Conservation (phyloP, 92 coral and sea anemone genomes). For the Porites divaricata region DNA sequence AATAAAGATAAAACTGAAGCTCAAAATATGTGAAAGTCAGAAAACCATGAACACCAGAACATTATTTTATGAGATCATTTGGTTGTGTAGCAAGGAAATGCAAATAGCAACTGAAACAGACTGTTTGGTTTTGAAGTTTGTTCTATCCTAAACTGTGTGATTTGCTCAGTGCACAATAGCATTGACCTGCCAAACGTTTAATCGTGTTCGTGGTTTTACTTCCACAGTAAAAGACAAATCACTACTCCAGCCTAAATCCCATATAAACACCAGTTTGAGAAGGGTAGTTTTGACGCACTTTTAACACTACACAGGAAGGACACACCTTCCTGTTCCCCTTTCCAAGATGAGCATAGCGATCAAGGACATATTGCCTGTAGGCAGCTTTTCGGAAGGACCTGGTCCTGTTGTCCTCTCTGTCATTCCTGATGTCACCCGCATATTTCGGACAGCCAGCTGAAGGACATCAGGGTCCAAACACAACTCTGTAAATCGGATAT, state of each 20-base stretch:
- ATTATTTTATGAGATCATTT: no score
- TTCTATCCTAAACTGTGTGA: no score
- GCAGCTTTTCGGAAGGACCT: constrained; percentile 59
- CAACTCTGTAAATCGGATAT: constrained; percentile 43
- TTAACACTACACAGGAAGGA: constrained; percentile 55
- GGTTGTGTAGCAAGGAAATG: no score
- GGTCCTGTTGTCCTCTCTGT: constrained; percentile 57
- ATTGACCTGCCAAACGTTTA: no score
- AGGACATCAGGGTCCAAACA: constrained; percentile 71
- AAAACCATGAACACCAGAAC: no score
- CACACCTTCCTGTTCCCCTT: constrained; percentile 60
- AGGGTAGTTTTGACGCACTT: constrained; percentile 23
- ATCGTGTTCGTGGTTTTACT: no score
- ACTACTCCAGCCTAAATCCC: constrained; percentile 20
- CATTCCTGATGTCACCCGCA: constrained; percentile 59
- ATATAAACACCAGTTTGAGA: constrained; percentile 39
- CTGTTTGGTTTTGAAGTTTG: no score
- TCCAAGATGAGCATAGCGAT: constrained; percentile 43
- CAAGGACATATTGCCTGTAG: constrained; percentile 45
- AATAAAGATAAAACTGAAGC: no score
- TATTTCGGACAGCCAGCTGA: constrained; percentile 32
- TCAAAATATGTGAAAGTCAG: no score
- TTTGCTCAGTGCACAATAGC: no score
- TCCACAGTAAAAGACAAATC: no score
- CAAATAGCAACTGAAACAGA: no score